A percentile compares a stretch with the other conserved stretches of the same genome.
Evolutionary conservation across 2,797 vertebrate genomes (phyloP).

Genomic region (Odontamblyopus lacepedii): DNA sequence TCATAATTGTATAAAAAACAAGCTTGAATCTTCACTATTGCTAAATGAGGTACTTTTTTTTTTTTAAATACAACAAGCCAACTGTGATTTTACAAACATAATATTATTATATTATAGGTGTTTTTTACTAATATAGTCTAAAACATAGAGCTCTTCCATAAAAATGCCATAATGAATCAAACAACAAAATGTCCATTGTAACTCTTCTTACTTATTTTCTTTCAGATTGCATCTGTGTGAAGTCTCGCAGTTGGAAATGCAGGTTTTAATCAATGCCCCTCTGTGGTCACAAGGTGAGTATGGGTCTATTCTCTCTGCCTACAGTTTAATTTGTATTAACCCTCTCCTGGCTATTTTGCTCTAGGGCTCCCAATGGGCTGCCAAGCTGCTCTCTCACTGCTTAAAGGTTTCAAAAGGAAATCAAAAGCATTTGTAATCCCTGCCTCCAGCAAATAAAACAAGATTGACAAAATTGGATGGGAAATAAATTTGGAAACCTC

Average conservation of each 20-base stretch:
- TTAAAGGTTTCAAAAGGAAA: conserved; percentile 59
- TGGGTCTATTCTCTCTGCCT: neutral
- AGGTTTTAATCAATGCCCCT: neutral
- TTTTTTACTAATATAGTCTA: neutral
- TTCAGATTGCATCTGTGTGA: neutral
- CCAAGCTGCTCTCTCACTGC: conserved; percentile 42
- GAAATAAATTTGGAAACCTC: conserved; percentile 1
- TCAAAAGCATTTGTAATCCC: conserved; percentile 53
- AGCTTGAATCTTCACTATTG: neutral
- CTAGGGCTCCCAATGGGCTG: conserved; percentile 55
- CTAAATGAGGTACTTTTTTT: neutral
- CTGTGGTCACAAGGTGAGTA: neutral
- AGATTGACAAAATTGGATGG: conserved; percentile 6
- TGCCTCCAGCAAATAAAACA: conserved; percentile 10
- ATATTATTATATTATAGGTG: neutral
- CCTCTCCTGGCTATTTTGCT: conserved; percentile 54
- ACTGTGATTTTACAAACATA: neutral
- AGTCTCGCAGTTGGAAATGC: neutral
- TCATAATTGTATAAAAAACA: neutral
- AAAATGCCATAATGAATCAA: neutral
- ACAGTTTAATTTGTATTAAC: conserved; percentile 61
- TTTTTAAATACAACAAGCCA: neutral
- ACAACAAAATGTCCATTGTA: neutral
- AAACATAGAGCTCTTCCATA: neutral
- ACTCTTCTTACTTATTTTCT: neutral